Evolutionary conservation across 2,113 vertebrate genomes (phyloP).

Genomic region (Datnioides undecimradiatus): DNA sequence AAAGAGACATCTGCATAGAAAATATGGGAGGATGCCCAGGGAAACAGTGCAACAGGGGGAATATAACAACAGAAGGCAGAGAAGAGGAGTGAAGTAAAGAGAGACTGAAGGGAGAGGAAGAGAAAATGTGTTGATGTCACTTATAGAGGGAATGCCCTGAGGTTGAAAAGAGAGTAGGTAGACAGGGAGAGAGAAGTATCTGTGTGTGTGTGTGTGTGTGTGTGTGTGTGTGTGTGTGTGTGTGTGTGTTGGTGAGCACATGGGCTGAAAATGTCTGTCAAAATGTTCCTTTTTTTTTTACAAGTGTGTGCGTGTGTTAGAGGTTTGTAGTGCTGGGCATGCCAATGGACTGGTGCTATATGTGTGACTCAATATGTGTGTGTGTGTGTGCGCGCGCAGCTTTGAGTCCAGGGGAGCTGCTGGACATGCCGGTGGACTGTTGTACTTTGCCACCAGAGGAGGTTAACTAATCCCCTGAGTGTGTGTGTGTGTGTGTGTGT

Average conservation of each 20-base stretch:
- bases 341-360: background rate
- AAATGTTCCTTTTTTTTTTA: constrained; percentile 7
- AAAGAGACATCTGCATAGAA: background rate
- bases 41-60: background rate
- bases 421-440: constrained; percentile 52
- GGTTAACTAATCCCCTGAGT: constrained; percentile 59
- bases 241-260: constrained; percentile 17
- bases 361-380: background rate
- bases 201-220: background rate
- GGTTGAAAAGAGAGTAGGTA: constrained; percentile 30
- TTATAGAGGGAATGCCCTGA: constrained; percentile 33
- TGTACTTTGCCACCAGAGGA: constrained; percentile 57
- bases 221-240: constrained; percentile 6
- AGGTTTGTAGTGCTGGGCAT: constrained; percentile 11
- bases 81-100: constrained; percentile 3
- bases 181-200: constrained; percentile 4
- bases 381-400: constrained; percentile 6
- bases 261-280: constrained; percentile 43
- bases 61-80: constrained; percentile 7
- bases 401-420: constrained; percentile 35
- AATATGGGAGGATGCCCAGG: background rate
- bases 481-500: constrained; percentile 7
- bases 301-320: constrained; percentile 24
- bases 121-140: constrained; percentile 38
- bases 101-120: constrained; percentile 12